Base-by-base conservation (phyloP, 2,797 vertebrate species). In the Halcyon badia region DNA sequence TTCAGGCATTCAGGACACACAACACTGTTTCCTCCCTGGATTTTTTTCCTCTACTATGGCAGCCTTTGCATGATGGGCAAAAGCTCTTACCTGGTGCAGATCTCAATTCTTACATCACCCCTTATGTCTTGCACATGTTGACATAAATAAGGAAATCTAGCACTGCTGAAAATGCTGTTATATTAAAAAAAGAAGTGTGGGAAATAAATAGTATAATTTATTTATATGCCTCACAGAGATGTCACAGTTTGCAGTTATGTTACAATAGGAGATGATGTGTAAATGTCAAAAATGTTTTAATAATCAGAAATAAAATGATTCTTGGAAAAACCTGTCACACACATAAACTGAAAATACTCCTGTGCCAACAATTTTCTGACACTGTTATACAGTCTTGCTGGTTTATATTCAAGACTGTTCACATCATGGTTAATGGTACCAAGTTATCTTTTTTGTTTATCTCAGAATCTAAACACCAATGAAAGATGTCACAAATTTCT, bases 131-230 rank as follows among this genome's bases (percentile, higher is more conserved):
- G 0, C 37, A 49, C 3, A 9, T 31, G 7, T 28, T 84, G 49
- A 71, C 9, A 14, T 13, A 86, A 73, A 37, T 11, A 66, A 35
- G 10, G 16, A 62, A 77, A 87, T 85, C 7, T 48, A 72, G 65
- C 24, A 60, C 2, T n/a, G 22, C 44, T 4, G 2, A 77, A 73
- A 86, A 83, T 30, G 10, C 9, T 85, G 5, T 17, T 70, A 33
- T 7, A 42, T 0, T 52, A 56, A 69, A 51, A 73, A 51, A 22
- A 33, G 25, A 9, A 2, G 10, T 3, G 19, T 2, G 16, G 4
- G 30, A 9, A 33, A 73, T 5, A 2, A 49, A 25, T 49, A 25
- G 21, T 49, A 20, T 9, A 6, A 12, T 48, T 56, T 70, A 57
- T 8, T 14, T 33, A 6, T 22, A 44, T 20, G 14, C 31, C 12